phyloP scores from a whole-genome alignment of 2,888 invertebrate species.

The Sipha maydis region DNA sequence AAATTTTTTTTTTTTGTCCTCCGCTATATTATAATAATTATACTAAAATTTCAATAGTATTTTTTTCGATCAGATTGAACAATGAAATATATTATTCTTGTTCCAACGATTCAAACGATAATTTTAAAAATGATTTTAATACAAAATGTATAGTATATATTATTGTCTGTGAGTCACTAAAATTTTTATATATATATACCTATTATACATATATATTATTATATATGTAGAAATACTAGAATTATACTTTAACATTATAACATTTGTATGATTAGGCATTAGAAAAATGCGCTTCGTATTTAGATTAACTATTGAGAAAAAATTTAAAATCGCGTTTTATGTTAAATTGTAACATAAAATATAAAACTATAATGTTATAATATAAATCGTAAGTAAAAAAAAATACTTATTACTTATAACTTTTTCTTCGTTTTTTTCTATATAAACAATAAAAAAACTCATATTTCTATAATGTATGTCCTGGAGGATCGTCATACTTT shows the following conservation, averaged over 20 bases:
- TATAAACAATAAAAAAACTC: background rate
- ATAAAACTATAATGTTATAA: background rate
- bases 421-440: slow-evolving; percentile 14
- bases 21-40: background rate
- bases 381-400: background rate
- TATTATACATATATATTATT: background rate
- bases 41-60: background rate
- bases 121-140: background rate
- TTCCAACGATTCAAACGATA: background rate
- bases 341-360: background rate
- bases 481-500: background rate
- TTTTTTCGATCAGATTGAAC: background rate
- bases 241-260: background rate
- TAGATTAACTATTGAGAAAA: background rate
- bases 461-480: background rate
- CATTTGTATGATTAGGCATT: slow-evolving; percentile 25
- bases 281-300: slow-evolving; percentile 4
- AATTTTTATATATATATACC: too few species aligned
- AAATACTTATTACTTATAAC: background rate
- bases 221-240: background rate
- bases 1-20: too few species aligned
- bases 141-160: background rate
- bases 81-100: background rate
- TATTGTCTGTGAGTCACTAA: too few species aligned
- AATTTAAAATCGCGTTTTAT: background rate